Conservation (phyloP, 2,888 invertebrate genomes). For the Chymomyza fuscimana region DNA sequence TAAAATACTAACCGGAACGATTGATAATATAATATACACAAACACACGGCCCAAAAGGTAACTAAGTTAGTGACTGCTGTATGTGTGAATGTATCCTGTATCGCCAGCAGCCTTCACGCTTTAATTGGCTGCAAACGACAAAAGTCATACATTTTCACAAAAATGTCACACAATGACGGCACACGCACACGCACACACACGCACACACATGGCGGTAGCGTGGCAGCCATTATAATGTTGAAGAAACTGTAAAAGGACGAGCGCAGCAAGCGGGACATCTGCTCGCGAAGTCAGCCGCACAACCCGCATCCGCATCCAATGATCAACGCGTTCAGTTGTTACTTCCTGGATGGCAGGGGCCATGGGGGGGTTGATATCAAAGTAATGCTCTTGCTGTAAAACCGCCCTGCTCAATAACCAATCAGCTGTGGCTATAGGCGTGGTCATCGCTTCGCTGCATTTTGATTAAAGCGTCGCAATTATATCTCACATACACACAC, state of each 20-base stretch:
- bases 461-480: constrained; percentile 55
- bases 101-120: constrained; percentile 79
- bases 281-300: constrained; percentile 26
- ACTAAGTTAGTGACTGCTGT: constrained; percentile 27
- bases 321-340: constrained; percentile 28
- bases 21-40: constrained; percentile 54
- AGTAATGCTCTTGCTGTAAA: constrained; percentile 30
- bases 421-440: constrained; percentile 59
- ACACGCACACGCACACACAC: constrained; percentile 25
- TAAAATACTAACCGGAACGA: constrained; percentile 68
- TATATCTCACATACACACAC: neutral
- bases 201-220: constrained; percentile 23
- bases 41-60: constrained; percentile 30
- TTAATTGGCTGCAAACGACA: constrained; percentile 76
- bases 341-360: neutral
- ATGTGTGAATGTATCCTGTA: constrained; percentile 45
- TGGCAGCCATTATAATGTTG: constrained; percentile 19
- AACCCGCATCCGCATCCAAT: constrained; percentile 5
- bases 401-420: constrained; percentile 59
- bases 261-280: constrained; percentile 61
- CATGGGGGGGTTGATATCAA: constrained; percentile 60
- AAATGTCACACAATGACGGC: constrained; percentile 54
- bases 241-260: constrained; percentile 21
- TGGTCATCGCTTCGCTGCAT: constrained; percentile 33
- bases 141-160: constrained; percentile 68